phyloP scores from a whole-genome alignment of 2,113 vertebrate genomes.

The Jaculus jaculus region DNA sequence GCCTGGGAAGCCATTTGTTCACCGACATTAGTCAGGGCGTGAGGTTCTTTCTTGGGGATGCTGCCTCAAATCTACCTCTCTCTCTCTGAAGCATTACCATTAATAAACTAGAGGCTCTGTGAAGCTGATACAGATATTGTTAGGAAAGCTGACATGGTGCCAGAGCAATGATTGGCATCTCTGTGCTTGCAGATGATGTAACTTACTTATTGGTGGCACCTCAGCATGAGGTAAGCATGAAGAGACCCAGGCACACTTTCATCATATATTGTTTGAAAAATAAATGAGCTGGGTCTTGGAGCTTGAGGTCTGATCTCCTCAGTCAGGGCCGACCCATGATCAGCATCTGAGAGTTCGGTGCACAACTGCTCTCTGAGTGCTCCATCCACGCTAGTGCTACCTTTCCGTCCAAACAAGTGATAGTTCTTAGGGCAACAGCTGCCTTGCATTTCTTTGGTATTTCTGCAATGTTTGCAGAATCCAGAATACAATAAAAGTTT shows the following conservation, averaged over 20 bases:
- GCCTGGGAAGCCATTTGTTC: neutral
- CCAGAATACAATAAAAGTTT: neutral
- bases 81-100: neutral
- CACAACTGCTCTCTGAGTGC: neutral
- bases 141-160: neutral
- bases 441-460: conserved; percentile 21
- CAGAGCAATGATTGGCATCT: neutral
- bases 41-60: neutral
- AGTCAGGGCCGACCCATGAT: neutral
- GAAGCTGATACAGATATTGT: neutral
- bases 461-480: conserved; percentile 27
- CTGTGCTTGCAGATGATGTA: neutral
- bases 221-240: neutral
- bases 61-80: neutral
- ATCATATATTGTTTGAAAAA: neutral
- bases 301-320: neutral
- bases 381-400: neutral
- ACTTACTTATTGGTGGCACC: neutral
- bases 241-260: too few species aligned
- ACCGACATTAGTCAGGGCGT: neutral
- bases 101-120: neutral
- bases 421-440: neutral
- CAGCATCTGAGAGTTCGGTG: neutral
- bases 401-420: neutral
- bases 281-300: neutral